These are phyloP conservation scores for Hyppa rectilinea DNA, from an alignment of 2,888 invertebrate species.

Conservation along the genomic window DNA sequence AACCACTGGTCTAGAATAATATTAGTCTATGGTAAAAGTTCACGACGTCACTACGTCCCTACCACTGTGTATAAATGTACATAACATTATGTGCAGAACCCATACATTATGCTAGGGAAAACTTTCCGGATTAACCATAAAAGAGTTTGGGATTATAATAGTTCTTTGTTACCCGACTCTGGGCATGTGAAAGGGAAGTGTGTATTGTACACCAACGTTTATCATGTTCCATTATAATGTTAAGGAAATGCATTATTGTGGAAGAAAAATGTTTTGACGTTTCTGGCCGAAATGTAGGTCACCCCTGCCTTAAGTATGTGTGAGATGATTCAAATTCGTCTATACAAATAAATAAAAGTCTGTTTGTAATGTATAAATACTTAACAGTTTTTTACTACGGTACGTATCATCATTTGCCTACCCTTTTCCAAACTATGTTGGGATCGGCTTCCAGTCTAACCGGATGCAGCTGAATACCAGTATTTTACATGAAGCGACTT, in stretches of 20 bases:
- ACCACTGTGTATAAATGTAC: neutral
- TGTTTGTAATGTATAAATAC: too few relatives aligned
- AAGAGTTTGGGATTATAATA: constrained; percentile 25
- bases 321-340: too few relatives aligned
- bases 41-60: neutral
- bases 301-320: neutral
- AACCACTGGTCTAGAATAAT: too few relatives aligned
- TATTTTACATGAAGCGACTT: too few relatives aligned
- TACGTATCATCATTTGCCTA: too few relatives aligned
- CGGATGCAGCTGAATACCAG: too few relatives aligned
- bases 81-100: neutral
- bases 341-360: too few relatives aligned
- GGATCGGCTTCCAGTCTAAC: too few relatives aligned
- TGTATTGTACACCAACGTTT: constrained; percentile 6
- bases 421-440: too few relatives aligned
- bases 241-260: constrained; percentile 10
- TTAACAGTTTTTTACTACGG: too few relatives aligned
- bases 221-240: constrained; percentile 6
- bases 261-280: constrained; percentile 7
- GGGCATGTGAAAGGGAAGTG: constrained; percentile 5
- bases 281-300: neutral
- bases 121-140: constrained; percentile 10
- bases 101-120: neutral
- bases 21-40: neutral
- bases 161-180: constrained; percentile 18